Percentiles rank a stretch among this genome's conserved stretches.
phyloP scores from a whole-genome alignment of 1,140 invertebrate genomes.

The Scaptodrosophila lebanonensis region DNA sequence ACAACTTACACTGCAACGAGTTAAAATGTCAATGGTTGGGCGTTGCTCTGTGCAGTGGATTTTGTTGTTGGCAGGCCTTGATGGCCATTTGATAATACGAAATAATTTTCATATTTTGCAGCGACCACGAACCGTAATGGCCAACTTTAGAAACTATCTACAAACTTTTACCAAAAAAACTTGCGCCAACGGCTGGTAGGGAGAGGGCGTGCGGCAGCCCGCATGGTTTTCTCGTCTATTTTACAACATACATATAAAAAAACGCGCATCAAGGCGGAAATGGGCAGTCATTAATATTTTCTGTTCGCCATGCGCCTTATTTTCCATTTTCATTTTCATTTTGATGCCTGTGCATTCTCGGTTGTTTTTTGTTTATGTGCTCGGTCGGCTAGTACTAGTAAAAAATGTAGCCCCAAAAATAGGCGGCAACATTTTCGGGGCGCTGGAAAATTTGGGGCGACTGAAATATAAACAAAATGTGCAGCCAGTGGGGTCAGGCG shows the following conservation, averaged over 20 bases:
- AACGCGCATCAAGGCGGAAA: conserved; percentile 35
- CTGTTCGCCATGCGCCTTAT: not conserved
- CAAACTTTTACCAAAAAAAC: conserved; percentile 10
- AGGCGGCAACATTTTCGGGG: conserved; percentile 9
- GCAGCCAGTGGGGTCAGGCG: conserved; percentile 35
- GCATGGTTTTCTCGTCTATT: no score
- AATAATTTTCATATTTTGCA: conserved; percentile 17
- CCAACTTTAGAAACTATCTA: conserved; percentile 11
- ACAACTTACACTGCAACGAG: conserved; percentile 11
- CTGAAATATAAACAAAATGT: conserved; percentile 60
- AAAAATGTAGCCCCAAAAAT: conserved; percentile 36
- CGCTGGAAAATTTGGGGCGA: conserved; percentile 41
- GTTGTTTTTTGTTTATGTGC: conserved; percentile 42
- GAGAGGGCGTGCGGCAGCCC: no score
- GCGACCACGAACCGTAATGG: not conserved
- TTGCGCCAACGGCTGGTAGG: no score
- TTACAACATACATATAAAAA: conserved; percentile 38
- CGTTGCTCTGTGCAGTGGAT: not conserved
- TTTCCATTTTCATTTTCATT: conserved; percentile 24
- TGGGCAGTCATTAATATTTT: conserved; percentile 42
- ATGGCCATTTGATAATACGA: conserved; percentile 6
- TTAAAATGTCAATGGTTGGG: conserved; percentile 39
- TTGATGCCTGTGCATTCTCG: not conserved
- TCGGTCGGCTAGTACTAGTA: conserved; percentile 7
- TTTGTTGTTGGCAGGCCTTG: no score